Percentiles rank a stretch among this genome's conserved stretches.
These are phyloP conservation scores for Dascyllus trimaculatus DNA, from an alignment of 2,113 vertebrate genomes.

Conservation along the genomic window DNA sequence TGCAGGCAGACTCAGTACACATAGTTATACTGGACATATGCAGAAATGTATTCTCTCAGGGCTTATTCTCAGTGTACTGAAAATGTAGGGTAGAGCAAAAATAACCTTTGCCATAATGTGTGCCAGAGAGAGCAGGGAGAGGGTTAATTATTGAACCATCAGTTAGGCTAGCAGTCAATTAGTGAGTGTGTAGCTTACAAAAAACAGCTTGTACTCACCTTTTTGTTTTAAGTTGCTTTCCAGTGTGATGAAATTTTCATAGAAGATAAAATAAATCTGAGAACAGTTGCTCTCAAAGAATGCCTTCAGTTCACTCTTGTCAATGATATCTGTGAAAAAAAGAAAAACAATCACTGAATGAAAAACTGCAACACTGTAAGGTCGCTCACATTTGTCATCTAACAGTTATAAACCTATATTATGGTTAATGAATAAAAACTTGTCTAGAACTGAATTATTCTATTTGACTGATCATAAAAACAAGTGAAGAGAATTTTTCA, in stretches of 20 bases:
- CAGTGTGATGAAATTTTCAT: conserved; percentile 99
- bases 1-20: neutral
- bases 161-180: neutral
- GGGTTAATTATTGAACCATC: conserved; percentile 49
- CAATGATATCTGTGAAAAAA: conserved; percentile 90
- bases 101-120: conserved; percentile 2
- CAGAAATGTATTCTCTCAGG: conserved; percentile 11
- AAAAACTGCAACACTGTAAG: neutral
- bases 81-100: conserved; percentile 14
- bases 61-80: neutral
- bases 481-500: no score
- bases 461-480: no score
- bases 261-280: conserved; percentile 99
- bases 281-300: conserved; percentile 98
- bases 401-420: neutral
- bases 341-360: conserved; percentile 9
- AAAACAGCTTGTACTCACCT: conserved; percentile 84
- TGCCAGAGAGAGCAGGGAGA: conserved; percentile 9
- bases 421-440: no score
- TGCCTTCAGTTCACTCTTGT: conserved; percentile 94
- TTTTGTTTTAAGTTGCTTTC: conserved; percentile 99
- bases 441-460: no score
- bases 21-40: neutral
- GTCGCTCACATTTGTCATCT: neutral
- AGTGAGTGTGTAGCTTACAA: neutral